Base-by-base conservation (phyloP, 2,113 vertebrate species). In the Channa argus region DNA sequence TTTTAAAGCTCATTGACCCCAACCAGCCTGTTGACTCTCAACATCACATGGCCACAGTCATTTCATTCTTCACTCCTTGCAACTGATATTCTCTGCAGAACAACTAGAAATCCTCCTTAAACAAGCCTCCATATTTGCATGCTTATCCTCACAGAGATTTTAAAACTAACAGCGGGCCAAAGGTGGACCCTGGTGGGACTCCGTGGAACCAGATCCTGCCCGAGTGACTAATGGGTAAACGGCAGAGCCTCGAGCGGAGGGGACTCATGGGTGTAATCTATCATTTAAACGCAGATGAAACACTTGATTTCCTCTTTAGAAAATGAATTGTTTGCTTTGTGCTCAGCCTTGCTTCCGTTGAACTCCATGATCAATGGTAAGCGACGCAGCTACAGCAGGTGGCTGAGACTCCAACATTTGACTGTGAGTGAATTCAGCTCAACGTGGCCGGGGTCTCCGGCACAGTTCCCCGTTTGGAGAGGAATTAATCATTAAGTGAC, bases 401-500 rank as follows among this genome's bases (percentile, higher is more conserved):
- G 82, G 70, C 41, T 10, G n/a, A 10, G 45, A 44, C 10, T 80
- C 78, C 60, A 67, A 77, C 67, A 36, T 62, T 44, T 15, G 59
- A 58, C 46, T 52, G 39, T 73, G 61, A 79, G 70, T 82, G 2
- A 73, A 56, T 81, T 58, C 15, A 45, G 3, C 44, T 68, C 47
- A 12, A 43, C 5, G 13, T 2, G 1, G 34, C 41, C 33, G 14
- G 2, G 54, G 39, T 56, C n/a, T 63, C 38, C 45, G 66, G 79
- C 59, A 34, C n/a, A 34, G 80, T 68, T 81, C 77, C 59, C 52
- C 80, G 70, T 90, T 89, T 85, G 41, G 47, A 66, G 49, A 69
- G 68, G 33, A 82, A 85, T 74, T 11, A 52, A 88, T 90, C 65
- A 84, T 79, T 55, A 77, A 77, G 63, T 50, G 64, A 79, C 66